phyloP scores from a whole-genome alignment of 2,888 invertebrate species.

The Diachrysia chrysitis region DNA sequence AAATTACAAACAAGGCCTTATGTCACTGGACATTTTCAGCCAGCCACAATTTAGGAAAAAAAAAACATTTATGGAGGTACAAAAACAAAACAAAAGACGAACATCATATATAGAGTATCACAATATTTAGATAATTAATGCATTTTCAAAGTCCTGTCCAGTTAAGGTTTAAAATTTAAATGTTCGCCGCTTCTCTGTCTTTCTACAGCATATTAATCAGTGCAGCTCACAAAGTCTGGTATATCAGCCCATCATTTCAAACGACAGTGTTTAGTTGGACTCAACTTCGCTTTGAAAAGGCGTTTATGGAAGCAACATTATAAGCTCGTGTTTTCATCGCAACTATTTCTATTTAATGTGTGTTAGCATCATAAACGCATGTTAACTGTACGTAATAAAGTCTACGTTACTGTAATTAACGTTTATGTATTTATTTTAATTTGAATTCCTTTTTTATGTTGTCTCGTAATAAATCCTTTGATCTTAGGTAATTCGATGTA shows the following conservation, averaged over 20 bases:
- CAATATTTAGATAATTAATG: too few species aligned
- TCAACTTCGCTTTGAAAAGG: constrained; percentile 45
- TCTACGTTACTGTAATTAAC: constrained; percentile 14
- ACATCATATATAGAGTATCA: too few species aligned
- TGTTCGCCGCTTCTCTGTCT: constrained; percentile 31
- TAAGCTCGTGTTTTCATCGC: constrained; percentile 41
- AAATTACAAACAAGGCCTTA: too few species aligned
- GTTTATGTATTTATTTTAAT: constrained; percentile 19
- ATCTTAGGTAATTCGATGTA: background rate
- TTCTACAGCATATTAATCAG: constrained; percentile 33
- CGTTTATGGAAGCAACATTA: constrained; percentile 45
- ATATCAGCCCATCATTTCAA: constrained; percentile 51
- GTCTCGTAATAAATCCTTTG: constrained; percentile 4
- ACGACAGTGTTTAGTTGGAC: constrained; percentile 32
- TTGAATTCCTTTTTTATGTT: constrained; percentile 19
- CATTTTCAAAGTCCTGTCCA: background rate
- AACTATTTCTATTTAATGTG: constrained; percentile 42
- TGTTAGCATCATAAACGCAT: constrained; percentile 40
- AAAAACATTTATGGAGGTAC: too few species aligned
- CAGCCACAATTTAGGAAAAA: too few species aligned
- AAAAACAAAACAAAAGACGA: too few species aligned
- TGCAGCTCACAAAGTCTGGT: constrained; percentile 47
- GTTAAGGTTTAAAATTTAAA: constrained; percentile 25
- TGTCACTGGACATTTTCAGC: too few species aligned
- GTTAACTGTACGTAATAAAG: constrained; percentile 29